Evolutionary conservation across 2,113 vertebrate species (phyloP), one percentile per base, ranked within the genome.

Genomic region (Xyrauchen texanus): DNA sequence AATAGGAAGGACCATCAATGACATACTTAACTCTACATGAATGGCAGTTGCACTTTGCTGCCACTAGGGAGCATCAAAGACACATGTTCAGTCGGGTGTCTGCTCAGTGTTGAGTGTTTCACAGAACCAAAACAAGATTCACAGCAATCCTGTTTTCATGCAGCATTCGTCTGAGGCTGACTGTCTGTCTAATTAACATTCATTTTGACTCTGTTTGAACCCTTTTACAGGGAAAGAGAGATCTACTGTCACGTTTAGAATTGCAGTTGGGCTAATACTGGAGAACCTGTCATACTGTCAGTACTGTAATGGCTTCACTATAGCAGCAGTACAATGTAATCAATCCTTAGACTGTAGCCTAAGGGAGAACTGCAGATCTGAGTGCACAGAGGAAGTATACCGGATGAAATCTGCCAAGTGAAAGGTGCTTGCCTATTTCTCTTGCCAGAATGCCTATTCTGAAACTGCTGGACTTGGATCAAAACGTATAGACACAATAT

Each of bases 1-100:
- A 34, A 34, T 34, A 34, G 21, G 21, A 34, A 34, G 21, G 1
- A 34, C 21, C 21, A 34, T 3, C 21, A 34, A 34, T 34, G 21
- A 34, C 21, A 34, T 34, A 34, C 21, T 34, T 34, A 34, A 34
- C 21, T 34, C 21, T 34, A 34, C 44, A 49, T 6, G 5, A 62
- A 11, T 60, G 42, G 21, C 49, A 74, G 68, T 79, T 79, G 21
- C 66, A 76, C 61, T 11, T 11, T 52, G 4, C 53, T 2, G 34
- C 55, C 91, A 89, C 90, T 85, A 91, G 91, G 82, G 89, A 89
- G 77, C 42, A 49, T 86, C 81, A 82, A 61, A 79, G 46, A 11
- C 15, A 81, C 62, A 74, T 58, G 61, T 53, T 9, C 34, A 49
- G 21, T 62, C 76, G 73, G 51, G 4, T 5, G 6, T 75, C 21